Evolutionary conservation across 2,888 invertebrate genomes (phyloP), one percentile per base, ranked within the genome.

Genomic region (Drosophila incognita): DNA sequence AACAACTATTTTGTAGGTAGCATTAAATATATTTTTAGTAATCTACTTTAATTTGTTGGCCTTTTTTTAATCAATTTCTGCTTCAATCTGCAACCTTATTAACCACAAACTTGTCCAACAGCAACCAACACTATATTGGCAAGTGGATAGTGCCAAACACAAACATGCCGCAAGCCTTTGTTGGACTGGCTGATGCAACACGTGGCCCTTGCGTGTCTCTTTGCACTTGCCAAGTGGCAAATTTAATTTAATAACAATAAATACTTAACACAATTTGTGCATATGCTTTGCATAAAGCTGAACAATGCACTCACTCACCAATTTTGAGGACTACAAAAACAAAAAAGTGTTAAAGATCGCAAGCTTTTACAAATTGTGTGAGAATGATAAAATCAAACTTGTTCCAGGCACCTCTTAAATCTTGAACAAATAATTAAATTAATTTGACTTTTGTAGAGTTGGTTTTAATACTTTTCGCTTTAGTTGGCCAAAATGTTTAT

Each of bases 201-300:
- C 53, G 83, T 84, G 87, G 83, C 73, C 73, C 62, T 88, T 84
- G 83, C 89, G 83, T 84, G 83, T 83, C 87, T 81, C 83, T 81
- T 88, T 83, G 89, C 79, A 88, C 68, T 76, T 78, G 78, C 64
- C 69, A 78, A 78, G 83, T 83, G 71, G 87, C 87, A 84, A 83
- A 79, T 86, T 84, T 83, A 86, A 79, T 86, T 84, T 88, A 86
- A 88, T 74, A 78, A 88, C 87, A 88, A 81, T 83, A 86, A 88
- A 84, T 88, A 71, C 75, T 83, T 51, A 68, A 76, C 81, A 79
- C 89, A 81, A 83, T 78, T 83, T 86, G 88, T 83, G 78, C 83
- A 88, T 59, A 62, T 35, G 53, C 54, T 31, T 38, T 38, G 31
- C 59, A 29, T 31, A 21, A 57, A 59, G 51, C 21, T 51, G 35